phyloP scores from a whole-genome alignment of 1,140 invertebrate species.

The Melanaphis sacchari region DNA sequence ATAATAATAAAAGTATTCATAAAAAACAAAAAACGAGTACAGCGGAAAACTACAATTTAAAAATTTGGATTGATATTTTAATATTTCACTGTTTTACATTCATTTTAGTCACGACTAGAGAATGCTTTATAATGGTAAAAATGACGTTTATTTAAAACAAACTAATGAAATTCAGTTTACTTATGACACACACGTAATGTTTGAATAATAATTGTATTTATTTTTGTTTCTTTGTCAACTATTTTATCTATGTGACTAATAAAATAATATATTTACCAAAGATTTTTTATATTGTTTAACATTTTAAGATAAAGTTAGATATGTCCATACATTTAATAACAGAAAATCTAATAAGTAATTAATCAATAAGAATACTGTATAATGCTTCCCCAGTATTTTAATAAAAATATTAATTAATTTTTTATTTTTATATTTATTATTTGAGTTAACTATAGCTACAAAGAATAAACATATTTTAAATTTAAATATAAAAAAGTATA shows the following conservation, averaged over 20 bases:
- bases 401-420: neutral
- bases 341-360: neutral
- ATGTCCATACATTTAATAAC: neutral
- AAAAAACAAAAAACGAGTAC: neutral
- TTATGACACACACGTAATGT: conserved; percentile 35
- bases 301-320: neutral
- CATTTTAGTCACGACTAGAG: conserved; percentile 44
- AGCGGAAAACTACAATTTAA: conserved; percentile 9
- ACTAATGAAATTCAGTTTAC: conserved; percentile 26
- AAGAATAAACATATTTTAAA: too few species aligned
- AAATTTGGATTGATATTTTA: conserved; percentile 43
- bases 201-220: neutral
- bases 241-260: neutral
- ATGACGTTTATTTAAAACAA: conserved; percentile 44
- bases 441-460: neutral
- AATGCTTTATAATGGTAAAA: conserved; percentile 34
- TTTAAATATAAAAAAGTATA: too few species aligned
- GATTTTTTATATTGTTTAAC: neutral
- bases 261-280: neutral
- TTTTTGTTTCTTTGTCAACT: neutral
- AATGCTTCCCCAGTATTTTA: neutral
- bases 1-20: neutral
- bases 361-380: neutral
- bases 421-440: neutral
- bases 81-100: conserved; percentile 36